These are phyloP conservation scores for Oscheius sp. DNA, from an alignment of 1,140 invertebrate species.

Conservation along the genomic window DNA sequence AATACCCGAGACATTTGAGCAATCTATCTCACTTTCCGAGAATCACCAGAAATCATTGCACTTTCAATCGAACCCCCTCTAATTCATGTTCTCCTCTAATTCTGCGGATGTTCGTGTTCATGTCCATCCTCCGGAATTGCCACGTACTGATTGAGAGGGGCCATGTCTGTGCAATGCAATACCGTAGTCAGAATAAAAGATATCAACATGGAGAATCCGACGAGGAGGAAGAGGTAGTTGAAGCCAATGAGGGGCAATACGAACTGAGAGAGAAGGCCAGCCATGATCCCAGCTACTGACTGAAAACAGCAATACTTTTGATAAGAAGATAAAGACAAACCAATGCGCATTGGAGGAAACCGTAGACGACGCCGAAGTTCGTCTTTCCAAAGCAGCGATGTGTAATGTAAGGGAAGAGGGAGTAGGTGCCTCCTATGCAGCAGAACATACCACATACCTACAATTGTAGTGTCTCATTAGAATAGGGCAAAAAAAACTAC, in stretches of 20 bases:
- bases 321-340: slow-evolving; percentile 11
- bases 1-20: too few species aligned
- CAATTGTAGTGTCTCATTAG: too few species aligned
- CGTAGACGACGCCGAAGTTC: slow-evolving; percentile 39
- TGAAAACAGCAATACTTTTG: neutral
- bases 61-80: too few species aligned
- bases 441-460: slow-evolving; percentile 38
- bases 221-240: slow-evolving; percentile 19
- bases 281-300: slow-evolving; percentile 37
- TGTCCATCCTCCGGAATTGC: neutral
- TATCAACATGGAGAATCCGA: slow-evolving; percentile 19
- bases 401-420: slow-evolving; percentile 37
- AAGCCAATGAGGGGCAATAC: slow-evolving; percentile 32
- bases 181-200: slow-evolving; percentile 27
- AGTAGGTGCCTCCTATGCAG: slow-evolving; percentile 43
- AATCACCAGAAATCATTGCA: too few species aligned
- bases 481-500: neutral
- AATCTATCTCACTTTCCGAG: too few species aligned
- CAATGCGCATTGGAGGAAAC: slow-evolving; percentile 34
- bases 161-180: slow-evolving; percentile 24
- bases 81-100: too few species aligned
- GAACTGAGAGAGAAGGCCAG: slow-evolving; percentile 42
- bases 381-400: slow-evolving; percentile 36
- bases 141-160: neutral
- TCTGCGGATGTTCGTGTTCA: too few species aligned